phyloP scores from a whole-genome alignment of 2,888 invertebrate species.

The Conchocele bisecta region DNA sequence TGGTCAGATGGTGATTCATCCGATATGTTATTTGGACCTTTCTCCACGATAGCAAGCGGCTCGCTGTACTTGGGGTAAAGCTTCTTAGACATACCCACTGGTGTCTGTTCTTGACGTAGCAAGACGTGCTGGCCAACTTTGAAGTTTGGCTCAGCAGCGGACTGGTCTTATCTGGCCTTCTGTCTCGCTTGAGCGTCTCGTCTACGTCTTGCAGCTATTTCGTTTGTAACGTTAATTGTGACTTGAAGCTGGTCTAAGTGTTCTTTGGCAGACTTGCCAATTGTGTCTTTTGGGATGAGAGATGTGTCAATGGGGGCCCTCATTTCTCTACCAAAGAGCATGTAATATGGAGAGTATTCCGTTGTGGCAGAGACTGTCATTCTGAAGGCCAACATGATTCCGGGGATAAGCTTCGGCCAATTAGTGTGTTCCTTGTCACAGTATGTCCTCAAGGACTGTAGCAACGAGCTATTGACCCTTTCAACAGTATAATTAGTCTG shows the following conservation, averaged over 20 bases:
- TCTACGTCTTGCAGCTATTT: conserved; percentile 5
- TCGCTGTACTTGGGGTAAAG: conserved; percentile 18
- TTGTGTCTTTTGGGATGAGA: neutral
- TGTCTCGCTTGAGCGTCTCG: neutral
- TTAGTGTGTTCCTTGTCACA: neutral
- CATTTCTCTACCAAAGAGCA: conserved; percentile 18
- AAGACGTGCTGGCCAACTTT: conserved; percentile 13
- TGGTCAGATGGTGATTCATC: too few species aligned
- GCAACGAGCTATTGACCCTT: neutral
- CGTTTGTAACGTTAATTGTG: neutral
- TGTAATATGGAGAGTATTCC: conserved; percentile 18
- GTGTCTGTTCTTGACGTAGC: neutral
- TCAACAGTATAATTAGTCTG: neutral
- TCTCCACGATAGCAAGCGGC: conserved; percentile 22
- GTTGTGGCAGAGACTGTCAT: conserved; percentile 15
- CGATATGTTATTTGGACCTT: conserved; percentile 14
- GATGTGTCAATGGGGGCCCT: conserved; percentile 2
- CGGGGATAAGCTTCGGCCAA: conserved; percentile 7
- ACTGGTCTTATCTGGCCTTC: conserved; percentile 19
- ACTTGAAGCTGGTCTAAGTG: neutral
- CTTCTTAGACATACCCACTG: conserved; percentile 13
- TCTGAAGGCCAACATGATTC: conserved; percentile 21
- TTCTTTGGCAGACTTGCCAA: neutral
- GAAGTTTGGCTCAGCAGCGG: conserved; percentile 15
- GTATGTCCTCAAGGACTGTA: conserved; percentile 5